Evolutionary conservation across 2,113 vertebrate genomes (phyloP).

Genomic region (Patagioenas fasciata): DNA sequence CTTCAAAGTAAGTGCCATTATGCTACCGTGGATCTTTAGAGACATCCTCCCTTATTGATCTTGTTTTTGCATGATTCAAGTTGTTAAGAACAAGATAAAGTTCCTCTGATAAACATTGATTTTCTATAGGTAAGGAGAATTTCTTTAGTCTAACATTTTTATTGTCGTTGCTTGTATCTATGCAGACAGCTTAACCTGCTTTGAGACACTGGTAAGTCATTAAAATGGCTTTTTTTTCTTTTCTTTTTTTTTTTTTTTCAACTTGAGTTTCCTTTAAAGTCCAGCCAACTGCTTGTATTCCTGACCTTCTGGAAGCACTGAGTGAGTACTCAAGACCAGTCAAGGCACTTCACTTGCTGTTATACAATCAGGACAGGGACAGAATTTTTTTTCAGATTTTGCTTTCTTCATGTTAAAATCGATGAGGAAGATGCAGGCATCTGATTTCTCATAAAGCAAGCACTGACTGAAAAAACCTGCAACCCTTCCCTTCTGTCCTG

Average conservation of each 20-base stretch:
- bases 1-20: constrained; percentile 56
- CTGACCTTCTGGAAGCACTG: background rate
- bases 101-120: constrained; percentile 63
- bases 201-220: background rate
- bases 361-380: background rate
- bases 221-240: background rate
- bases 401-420: background rate
- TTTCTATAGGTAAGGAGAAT: constrained; percentile 9
- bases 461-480: rapidly evolving
- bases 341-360: background rate
- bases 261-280: constrained; percentile 16
- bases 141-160: constrained; percentile 24
- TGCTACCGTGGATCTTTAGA: constrained; percentile 32
- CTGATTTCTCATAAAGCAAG: background rate
- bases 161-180: constrained; percentile 7
- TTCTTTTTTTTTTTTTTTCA: background rate
- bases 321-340: background rate
- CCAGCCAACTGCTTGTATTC: background rate
- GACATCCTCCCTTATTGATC: constrained; percentile 23
- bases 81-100: constrained; percentile 44
- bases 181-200: constrained; percentile 26
- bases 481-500: too few relatives aligned
- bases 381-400: background rate
- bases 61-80: constrained; percentile 12
- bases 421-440: background rate